Percentiles rank a stretch among this genome's conserved stretches.
Conservation (phyloP, 1,140 invertebrate genomes). For the Calliopsis andreniformis region DNA sequence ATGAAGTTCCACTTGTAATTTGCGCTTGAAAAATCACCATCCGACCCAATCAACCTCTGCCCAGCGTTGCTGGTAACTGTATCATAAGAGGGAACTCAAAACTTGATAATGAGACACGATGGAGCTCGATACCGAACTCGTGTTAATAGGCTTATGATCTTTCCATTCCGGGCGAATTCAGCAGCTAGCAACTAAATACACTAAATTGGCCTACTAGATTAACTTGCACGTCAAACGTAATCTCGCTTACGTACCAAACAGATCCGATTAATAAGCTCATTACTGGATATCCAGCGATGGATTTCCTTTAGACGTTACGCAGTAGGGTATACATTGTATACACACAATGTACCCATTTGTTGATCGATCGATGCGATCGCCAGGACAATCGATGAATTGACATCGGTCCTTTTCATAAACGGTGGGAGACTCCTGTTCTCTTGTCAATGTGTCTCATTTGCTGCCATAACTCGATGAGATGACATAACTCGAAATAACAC, state of each 20-base stretch:
- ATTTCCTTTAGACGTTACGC: constrained; percentile 26
- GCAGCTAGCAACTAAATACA: constrained; percentile 19
- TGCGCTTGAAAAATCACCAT: constrained; percentile 1
- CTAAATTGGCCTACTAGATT: constrained; percentile 29
- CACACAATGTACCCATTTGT: constrained; percentile 17
- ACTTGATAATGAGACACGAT: constrained; percentile 30
- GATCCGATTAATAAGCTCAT: constrained; percentile 46
- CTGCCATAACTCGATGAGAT: no score
- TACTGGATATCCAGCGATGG: constrained; percentile 3
- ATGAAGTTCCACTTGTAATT: background rate
- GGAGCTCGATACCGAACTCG: constrained; percentile 15
- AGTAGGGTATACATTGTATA: background rate
- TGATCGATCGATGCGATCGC: background rate
- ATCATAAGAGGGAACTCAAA: background rate
- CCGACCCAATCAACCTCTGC: background rate
- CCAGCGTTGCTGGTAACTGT: background rate
- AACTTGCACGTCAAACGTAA: constrained; percentile 37
- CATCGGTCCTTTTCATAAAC: background rate
- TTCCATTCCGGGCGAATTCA: constrained; percentile 21
- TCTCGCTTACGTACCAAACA: constrained; percentile 21
- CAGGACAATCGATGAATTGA: background rate
- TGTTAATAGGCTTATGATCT: constrained; percentile 36
- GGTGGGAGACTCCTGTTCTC: background rate
- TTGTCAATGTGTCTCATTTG: no score
- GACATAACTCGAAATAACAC: no score